Conservation (phyloP, 2,888 invertebrate species). For the Cheilosia soror region DNA sequence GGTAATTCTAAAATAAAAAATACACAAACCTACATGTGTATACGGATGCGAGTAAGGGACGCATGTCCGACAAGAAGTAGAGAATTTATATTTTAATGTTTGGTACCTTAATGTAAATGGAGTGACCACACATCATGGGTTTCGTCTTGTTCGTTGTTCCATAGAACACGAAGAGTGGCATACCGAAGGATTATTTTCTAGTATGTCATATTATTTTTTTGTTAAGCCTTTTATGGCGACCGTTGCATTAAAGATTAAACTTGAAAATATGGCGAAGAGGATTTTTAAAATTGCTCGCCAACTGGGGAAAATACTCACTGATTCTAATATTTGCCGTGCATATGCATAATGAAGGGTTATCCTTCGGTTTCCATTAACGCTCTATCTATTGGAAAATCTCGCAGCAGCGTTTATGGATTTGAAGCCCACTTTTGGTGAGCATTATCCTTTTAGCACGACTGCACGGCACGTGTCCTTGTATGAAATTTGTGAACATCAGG, state of each 20-base stretch:
- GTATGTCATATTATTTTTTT: neutral
- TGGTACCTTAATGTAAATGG: neutral
- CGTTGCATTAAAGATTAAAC: neutral
- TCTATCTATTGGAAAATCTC: too few relatives aligned
- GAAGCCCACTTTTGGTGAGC: too few relatives aligned
- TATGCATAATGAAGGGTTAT: too few relatives aligned
- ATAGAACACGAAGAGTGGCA: neutral
- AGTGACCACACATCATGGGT: conserved; percentile 15
- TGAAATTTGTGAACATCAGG: too few relatives aligned
- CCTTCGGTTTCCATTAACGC: too few relatives aligned
- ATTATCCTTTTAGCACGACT: too few relatives aligned
- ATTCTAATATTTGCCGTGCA: too few relatives aligned
- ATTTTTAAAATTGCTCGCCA: too few relatives aligned
- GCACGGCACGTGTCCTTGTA: too few relatives aligned
- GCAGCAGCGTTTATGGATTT: too few relatives aligned
- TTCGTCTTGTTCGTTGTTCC: neutral
- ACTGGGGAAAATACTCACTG: too few relatives aligned
- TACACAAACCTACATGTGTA: neutral
- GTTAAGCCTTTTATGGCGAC: neutral
- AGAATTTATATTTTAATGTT: conserved; percentile 11
- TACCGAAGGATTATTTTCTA: conserved; percentile 19
- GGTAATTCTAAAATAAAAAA: conserved; percentile 10
- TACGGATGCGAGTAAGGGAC: neutral
- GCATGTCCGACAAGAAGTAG: neutral
- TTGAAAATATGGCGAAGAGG: neutral